These are phyloP conservation scores for Epiperipatus broadwayi DNA, from an alignment of 2,888 invertebrate species.

Conservation along the genomic window DNA sequence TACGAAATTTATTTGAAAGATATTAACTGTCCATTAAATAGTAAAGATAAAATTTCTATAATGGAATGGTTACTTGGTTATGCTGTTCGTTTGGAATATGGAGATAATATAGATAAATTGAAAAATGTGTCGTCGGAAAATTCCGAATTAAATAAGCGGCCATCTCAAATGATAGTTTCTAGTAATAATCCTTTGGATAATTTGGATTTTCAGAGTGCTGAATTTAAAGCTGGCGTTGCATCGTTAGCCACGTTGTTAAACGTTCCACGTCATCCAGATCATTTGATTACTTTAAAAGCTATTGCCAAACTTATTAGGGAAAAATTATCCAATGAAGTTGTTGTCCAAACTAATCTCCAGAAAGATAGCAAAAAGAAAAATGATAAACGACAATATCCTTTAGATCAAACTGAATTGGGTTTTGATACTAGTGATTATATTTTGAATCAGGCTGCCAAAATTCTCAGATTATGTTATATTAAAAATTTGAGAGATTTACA, in stretches of 20 bases:
- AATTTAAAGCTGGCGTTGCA: conserved; percentile 62
- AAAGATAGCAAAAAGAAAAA: conserved; percentile 15
- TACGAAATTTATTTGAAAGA: conserved; percentile 52
- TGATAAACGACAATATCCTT: conserved; percentile 50
- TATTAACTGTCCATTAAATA: conserved; percentile 48
- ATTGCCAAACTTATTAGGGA: conserved; percentile 37
- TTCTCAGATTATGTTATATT: conserved; percentile 57
- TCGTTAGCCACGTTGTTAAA: conserved; percentile 56
- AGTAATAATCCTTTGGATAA: conserved; percentile 62
- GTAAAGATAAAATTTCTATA: conserved; percentile 40
- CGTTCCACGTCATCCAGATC: conserved; percentile 58
- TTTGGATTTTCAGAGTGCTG: conserved; percentile 60
- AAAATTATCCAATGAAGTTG: conserved; percentile 39
- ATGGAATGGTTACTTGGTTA: conserved; percentile 67
- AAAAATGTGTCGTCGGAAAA: conserved; percentile 17
- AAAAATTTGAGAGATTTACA: conserved; percentile 68
- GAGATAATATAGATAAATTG: too few species aligned
- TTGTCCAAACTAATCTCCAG: conserved; percentile 27
- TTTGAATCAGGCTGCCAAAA: conserved; percentile 50
- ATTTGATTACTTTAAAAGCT: conserved; percentile 47
- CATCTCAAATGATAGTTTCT: too few species aligned
- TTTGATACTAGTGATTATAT: conserved; percentile 44
- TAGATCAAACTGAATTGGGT: conserved; percentile 45
- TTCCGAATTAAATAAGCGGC: too few species aligned
- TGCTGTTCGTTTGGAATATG: conserved; percentile 62